Percentiles rank a stretch among this genome's conserved stretches.
Evolutionary conservation across 2,797 vertebrate genomes (phyloP).

Genomic region (Choloepus didactylus): DNA sequence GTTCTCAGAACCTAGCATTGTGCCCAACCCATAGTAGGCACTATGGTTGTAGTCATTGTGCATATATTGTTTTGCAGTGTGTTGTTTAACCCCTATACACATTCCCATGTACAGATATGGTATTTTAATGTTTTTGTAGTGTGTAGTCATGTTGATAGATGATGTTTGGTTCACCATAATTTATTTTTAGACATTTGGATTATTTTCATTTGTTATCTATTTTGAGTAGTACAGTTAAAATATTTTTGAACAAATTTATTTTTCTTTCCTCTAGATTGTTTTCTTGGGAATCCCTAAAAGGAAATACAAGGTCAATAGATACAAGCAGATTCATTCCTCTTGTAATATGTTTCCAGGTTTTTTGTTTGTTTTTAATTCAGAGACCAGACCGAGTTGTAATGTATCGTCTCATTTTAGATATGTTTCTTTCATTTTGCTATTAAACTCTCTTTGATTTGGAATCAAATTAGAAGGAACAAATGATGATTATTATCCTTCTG

Average conservation of each 20-base stretch:
- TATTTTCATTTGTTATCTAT: constrained; percentile 58
- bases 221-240: constrained; percentile 50
- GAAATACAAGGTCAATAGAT: constrained; percentile 25
- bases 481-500: neutral
- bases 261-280: constrained; percentile 48
- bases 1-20: neutral
- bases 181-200: constrained; percentile 67
- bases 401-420: neutral
- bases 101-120: neutral
- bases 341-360: neutral
- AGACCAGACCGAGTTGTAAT: neutral
- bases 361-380: neutral
- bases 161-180: neutral
- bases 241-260: constrained; percentile 45
- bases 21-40: neutral
- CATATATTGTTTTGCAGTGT: neutral
- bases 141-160: constrained; percentile 13
- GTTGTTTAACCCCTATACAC: neutral
- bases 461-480: neutral
- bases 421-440: neutral
- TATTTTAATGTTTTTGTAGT: constrained; percentile 58
- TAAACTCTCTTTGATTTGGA: neutral
- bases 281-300: constrained; percentile 4
- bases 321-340: constrained; percentile 34
- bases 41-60: neutral